Base-by-base conservation (phyloP, 2,113 vertebrate genomes). In the Salvelinus alpinus region DNA sequence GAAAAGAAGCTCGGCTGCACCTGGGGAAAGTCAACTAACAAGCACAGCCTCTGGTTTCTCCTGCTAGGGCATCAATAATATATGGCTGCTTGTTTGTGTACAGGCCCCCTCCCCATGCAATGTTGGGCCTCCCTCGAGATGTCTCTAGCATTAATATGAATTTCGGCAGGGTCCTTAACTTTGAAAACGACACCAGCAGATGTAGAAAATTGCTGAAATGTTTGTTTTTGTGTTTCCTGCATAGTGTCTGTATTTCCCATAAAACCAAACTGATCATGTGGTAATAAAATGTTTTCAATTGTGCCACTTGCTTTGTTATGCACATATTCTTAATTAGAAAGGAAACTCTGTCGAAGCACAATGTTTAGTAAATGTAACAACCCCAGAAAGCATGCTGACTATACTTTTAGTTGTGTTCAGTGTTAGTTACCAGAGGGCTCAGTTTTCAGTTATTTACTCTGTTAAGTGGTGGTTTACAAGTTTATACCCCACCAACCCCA, bases 11-110 rank as follows among this genome's bases (percentile, higher is more conserved):
- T 34, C 27, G 25, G 34, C 59, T 78, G 78, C 70, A 76, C 67
- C 70, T 68, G 59, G 73, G 47, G 73, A 74, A 62, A 68, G 12
- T n/a, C 34, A 65, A 31, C 65, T 74, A 79, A 78, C 76, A 79
- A 83, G 64, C 44, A 75, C 44, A 24, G 25, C 24, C 71, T 76
- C 44, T 48, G 76, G 51, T 76, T 73, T 62, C 72, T 62, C 64
- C 44, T 74, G 70, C 27, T 67, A 76, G 64, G 67, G 57, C 72
- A 71, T 83, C 70, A 79, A 81, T 69, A 79, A 71, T 70, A 71
- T 76, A 72, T 65, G 64, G 22, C 27, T 31, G 22, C 71, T 8
- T 79, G 38, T 72, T 70, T 72, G 69, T 22, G n/a, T 27, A 69
- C 73, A 59, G 62, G 67, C 47, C 60, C 72, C 48, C 69, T 72